These are phyloP conservation scores for Pristionchus maxplancki DNA, from an alignment of 2,888 invertebrate genomes.

Conservation along the genomic window DNA sequence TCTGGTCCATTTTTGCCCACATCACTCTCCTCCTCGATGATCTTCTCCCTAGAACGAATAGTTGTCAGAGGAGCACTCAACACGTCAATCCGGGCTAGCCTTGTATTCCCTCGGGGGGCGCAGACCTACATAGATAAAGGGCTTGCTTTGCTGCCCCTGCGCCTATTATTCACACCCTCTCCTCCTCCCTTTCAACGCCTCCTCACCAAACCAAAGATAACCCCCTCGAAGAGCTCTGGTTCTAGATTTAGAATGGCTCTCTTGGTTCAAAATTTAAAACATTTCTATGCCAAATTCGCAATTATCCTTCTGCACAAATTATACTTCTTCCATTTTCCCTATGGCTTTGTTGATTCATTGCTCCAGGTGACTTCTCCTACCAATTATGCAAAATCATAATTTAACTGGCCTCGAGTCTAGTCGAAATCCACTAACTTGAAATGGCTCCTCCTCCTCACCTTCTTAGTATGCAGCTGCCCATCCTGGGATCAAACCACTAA, in stretches of 20 bases:
- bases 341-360: no score
- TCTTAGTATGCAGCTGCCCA: background rate
- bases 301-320: no score
- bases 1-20: background rate
- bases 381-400: no score
- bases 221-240: background rate
- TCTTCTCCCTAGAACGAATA: background rate
- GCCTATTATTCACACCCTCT: conserved; percentile 22
- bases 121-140: conserved; percentile 2
- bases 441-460: background rate
- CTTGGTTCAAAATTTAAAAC: no score
- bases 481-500: background rate
- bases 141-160: background rate
- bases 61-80: background rate
- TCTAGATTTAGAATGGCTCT: background rate
- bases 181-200: conserved; percentile 37
- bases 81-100: conserved; percentile 13
- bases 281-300: no score
- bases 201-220: conserved; percentile 3
- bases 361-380: no score
- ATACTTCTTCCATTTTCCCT: no score
- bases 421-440: background rate
- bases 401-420: no score
- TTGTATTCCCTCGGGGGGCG: background rate
- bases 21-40: background rate